Evolutionary conservation across 2,113 vertebrate genomes (phyloP).

Genomic region (Melanerpes formicivorus): DNA sequence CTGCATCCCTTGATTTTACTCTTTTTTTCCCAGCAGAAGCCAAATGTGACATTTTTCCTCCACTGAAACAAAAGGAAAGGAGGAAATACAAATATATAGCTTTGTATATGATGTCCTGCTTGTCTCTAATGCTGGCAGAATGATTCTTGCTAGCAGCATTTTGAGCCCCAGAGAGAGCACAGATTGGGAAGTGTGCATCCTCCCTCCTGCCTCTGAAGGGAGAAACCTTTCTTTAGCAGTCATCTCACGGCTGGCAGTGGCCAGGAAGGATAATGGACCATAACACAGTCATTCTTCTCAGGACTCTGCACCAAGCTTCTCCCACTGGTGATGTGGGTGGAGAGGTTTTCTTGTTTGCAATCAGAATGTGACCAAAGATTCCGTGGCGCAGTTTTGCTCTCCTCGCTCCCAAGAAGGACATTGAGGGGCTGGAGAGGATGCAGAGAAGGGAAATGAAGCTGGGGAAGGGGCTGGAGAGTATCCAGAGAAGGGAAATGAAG

Average conservation of each 20-base stretch:
- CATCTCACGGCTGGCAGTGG: background rate
- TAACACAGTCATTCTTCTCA: conserved; percentile 47
- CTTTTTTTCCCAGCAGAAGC: background rate
- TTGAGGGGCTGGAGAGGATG: no score
- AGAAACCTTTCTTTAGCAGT: background rate
- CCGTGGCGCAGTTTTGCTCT: background rate
- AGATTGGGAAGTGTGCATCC: background rate
- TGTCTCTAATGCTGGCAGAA: background rate
- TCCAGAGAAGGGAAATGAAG: no score
- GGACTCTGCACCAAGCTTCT: conserved; percentile 16
- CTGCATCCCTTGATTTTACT: background rate
- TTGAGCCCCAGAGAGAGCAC: background rate
- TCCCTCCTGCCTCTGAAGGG: background rate
- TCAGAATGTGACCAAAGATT: background rate
- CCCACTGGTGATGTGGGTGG: background rate
- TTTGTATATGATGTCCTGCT: background rate
- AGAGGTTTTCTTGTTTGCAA: background rate
- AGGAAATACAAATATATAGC: background rate
- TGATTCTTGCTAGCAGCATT: background rate
- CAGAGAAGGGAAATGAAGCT: no score
- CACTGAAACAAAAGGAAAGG: background rate
- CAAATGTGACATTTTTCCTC: background rate
- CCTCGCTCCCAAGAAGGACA: no score
- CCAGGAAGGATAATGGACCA: conserved; percentile 55
- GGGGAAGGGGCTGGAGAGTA: no score